Evolutionary conservation across 2,113 vertebrate species (phyloP).

Genomic region (Eulemur macaco): DNA sequence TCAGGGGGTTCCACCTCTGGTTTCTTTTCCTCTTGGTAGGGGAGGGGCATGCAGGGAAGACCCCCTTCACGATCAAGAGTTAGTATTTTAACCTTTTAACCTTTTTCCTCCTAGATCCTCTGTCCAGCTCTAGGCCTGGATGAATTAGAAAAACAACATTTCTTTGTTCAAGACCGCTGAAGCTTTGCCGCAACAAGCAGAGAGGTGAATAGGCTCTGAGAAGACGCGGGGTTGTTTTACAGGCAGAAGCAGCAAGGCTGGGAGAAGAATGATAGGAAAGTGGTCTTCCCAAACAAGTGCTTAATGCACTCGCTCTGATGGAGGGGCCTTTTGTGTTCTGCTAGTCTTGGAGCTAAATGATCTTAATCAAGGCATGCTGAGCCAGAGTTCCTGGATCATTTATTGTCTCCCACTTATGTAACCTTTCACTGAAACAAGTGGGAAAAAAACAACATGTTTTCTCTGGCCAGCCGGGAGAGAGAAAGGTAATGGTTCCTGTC

Average conservation of each 20-base stretch:
- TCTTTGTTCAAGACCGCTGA: background rate
- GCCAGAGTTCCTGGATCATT: slow-evolving; percentile 54
- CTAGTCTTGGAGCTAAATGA: slow-evolving; percentile 53
- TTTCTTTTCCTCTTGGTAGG: background rate
- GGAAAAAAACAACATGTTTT: slow-evolving; percentile 7
- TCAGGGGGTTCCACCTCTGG: background rate
- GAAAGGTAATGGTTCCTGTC: background rate
- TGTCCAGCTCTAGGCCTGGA: background rate
- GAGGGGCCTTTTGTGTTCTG: slow-evolving; percentile 32
- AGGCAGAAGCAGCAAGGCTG: background rate
- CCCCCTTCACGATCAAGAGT: background rate
- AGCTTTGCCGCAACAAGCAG: background rate
- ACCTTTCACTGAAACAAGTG: slow-evolving; percentile 57
- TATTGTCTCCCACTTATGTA: slow-evolving; percentile 51
- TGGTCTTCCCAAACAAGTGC: background rate
- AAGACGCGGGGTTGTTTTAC: background rate
- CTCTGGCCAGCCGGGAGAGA: background rate
- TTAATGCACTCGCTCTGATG: background rate
- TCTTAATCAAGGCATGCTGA: slow-evolving; percentile 53
- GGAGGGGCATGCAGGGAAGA: background rate
- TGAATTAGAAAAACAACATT: background rate
- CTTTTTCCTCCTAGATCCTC: background rate
- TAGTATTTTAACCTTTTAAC: background rate
- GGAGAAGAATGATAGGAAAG: slow-evolving; percentile 12
- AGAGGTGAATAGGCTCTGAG: background rate